Percentiles rank a stretch among this genome's conserved stretches.
These are phyloP conservation scores for Ctenodactylus gundi DNA, from an alignment of 2,113 vertebrate genomes.

Conservation along the genomic window DNA sequence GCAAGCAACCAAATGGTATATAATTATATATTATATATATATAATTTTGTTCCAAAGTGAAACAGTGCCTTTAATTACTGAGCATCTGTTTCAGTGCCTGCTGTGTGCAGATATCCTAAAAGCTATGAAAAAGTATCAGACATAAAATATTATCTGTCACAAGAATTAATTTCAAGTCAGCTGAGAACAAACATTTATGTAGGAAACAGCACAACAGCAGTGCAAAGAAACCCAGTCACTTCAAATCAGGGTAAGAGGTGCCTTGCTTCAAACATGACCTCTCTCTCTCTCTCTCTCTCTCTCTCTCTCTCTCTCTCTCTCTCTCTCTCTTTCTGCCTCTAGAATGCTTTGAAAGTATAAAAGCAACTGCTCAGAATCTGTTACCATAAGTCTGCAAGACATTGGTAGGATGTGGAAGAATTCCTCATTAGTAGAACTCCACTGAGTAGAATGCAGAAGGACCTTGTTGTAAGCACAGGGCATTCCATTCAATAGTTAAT, in stretches of 20 bases:
- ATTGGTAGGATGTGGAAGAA: constrained; percentile 22
- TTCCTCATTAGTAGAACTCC: no score
- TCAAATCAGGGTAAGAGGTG: background rate
- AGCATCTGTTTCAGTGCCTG: background rate
- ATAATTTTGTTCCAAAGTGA: background rate
- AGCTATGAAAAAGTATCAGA: background rate
- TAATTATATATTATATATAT: no score
- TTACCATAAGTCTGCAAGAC: background rate
- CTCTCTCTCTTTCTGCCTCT: background rate
- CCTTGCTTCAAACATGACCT: background rate
- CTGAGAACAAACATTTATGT: background rate
- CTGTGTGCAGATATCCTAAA: background rate
- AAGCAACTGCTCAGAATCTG: background rate
- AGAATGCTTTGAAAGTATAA: no score
- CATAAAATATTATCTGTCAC: background rate
- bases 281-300: background rate
- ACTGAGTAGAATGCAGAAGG: no score
- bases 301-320: background rate
- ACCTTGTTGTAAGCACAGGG: constrained; percentile 15
- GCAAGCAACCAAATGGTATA: background rate
- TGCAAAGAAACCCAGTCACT: background rate
- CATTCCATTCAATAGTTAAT: background rate
- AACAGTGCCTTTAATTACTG: background rate
- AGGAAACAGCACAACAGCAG: background rate
- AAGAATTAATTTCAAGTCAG: background rate